These are phyloP conservation scores for Catalaphyllia jardinei DNA, from an alignment of 64 coral and sea anemone genomes.

Conservation along the genomic window DNA sequence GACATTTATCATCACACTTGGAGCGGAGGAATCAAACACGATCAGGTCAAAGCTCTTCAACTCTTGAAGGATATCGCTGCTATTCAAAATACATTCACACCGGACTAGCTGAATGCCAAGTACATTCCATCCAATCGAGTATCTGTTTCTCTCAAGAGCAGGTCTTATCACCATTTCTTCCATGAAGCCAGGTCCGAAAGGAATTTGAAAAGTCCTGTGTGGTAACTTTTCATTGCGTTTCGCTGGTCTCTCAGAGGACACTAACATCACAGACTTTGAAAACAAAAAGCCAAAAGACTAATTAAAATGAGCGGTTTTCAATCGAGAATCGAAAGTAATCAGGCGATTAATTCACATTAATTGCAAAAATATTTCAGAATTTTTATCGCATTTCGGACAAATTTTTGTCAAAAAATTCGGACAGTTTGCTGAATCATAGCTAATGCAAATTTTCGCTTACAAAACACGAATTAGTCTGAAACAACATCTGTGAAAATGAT, in stretches of 20 bases:
- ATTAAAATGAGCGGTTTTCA: no score
- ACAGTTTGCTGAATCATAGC: no score
- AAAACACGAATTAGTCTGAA: no score
- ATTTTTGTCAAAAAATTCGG: no score
- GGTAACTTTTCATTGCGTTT: neutral
- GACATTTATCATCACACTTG: neutral
- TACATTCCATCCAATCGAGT: neutral
- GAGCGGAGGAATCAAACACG: neutral
- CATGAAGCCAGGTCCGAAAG: neutral
- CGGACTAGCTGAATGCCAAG: neutral
- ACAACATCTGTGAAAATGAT: no score
- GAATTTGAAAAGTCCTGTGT: neutral
- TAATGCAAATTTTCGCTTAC: no score
- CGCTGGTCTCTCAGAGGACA: neutral
- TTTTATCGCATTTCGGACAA: no score
- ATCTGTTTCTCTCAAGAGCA: neutral
- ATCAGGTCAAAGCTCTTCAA: constrained; percentile 3
- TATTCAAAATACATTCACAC: constrained; percentile 18
- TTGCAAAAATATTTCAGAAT: no score
- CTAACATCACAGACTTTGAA: neutral
- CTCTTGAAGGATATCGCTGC: neutral
- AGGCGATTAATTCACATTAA: no score
- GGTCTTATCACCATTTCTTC: neutral
- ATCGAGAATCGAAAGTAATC: no score
- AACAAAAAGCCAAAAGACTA: neutral